Evolutionary conservation across 2,797 vertebrate species (phyloP).

Genomic region (Hypotaenidia philippensis): DNA sequence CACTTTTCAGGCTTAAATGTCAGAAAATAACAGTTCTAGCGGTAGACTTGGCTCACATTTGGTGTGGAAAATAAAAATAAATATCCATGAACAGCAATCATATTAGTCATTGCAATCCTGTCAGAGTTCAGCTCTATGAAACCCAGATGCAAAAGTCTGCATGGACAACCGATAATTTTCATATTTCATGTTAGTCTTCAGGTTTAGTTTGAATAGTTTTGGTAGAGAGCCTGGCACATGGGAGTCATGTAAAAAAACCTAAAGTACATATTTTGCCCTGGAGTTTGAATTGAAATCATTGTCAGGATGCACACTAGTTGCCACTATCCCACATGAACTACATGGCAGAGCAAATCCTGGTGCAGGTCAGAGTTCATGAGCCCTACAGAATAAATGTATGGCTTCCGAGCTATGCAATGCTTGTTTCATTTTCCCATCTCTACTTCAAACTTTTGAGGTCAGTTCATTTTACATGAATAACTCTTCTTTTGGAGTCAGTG

Average conservation of each 20-base stretch:
- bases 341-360: neutral
- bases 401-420: neutral
- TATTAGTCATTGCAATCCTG: neutral
- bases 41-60: neutral
- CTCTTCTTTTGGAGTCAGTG: neutral
- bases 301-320: neutral
- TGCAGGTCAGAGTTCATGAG: neutral
- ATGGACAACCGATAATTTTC: neutral
- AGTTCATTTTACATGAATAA: neutral
- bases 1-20: neutral
- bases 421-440: neutral
- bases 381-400: neutral
- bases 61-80: too few relatives aligned
- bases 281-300: neutral
- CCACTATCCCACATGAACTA: neutral
- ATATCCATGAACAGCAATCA: neutral
- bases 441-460: neutral
- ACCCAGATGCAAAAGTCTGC: neutral
- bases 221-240: neutral
- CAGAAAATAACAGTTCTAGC: neutral
- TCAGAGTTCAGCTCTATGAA: neutral
- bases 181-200: neutral
- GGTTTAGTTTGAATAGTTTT: neutral
- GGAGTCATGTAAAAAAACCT: neutral
- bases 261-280: neutral